Percentiles rank a stretch among this genome's conserved stretches.
phyloP scores from a whole-genome alignment of 2,797 vertebrate species.

The Lutjanus campechanus region DNA sequence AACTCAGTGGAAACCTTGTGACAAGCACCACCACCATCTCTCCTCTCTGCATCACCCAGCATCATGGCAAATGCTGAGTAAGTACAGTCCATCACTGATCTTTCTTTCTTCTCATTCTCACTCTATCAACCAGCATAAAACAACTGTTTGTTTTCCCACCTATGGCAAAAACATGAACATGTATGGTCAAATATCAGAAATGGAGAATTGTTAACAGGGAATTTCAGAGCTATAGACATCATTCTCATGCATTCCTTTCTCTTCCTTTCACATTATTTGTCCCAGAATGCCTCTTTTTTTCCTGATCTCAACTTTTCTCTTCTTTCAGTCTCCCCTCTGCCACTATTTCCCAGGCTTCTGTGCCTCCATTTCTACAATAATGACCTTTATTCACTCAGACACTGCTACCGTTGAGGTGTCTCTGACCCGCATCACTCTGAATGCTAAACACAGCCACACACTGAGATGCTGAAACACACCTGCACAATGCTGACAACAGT shows the following conservation, averaged over 20 bases:
- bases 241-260: not conserved
- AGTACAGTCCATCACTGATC: constrained; percentile 54
- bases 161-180: not conserved
- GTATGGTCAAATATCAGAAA: constrained; percentile 12
- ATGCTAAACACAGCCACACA: constrained; percentile 63
- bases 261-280: not conserved
- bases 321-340: not conserved
- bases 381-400: constrained; percentile 64
- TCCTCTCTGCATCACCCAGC: constrained; percentile 48
- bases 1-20: constrained; percentile 57
- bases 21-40: constrained; percentile 29
- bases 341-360: constrained; percentile 8
- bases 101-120: constrained; percentile 2
- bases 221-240: not conserved
- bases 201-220: not conserved
- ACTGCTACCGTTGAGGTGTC: constrained; percentile 53
- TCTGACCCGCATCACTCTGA: constrained; percentile 59
- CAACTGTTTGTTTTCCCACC: not conserved
- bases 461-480: constrained; percentile 54
- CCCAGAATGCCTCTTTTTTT: not conserved
- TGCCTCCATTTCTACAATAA: constrained; percentile 47
- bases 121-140: not conserved
- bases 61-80: constrained; percentile 83
- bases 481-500: constrained; percentile 55
- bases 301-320: not conserved